A percentile compares a stretch with the other conserved stretches of the same genome.
These are phyloP conservation scores for Caligus rogercresseyi DNA, from an alignment of 1,140 invertebrate genomes.

Conservation along the genomic window DNA sequence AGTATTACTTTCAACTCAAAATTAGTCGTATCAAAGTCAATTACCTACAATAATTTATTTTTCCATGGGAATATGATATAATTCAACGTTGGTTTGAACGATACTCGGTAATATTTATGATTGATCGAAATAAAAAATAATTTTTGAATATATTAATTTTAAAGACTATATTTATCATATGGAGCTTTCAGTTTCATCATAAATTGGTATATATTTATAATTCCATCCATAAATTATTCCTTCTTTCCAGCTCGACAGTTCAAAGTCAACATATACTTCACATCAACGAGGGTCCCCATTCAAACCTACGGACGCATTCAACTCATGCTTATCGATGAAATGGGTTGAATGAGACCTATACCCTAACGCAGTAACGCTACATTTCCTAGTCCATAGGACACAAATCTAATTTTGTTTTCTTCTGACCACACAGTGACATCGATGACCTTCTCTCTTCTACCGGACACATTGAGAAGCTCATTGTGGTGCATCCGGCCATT, in stretches of 20 bases:
- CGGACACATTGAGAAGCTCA: conserved; percentile 49
- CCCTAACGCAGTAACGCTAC: conserved; percentile 52
- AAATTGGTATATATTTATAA: no score
- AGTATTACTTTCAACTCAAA: no score
- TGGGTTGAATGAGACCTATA: conserved; percentile 67
- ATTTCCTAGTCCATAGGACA: background rate
- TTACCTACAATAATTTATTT: no score
- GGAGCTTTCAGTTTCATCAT: no score
- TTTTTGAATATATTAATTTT: no score
- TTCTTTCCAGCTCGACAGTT: conserved; percentile 72
- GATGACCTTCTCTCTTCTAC: conserved; percentile 54
- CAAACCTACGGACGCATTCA: conserved; percentile 63
- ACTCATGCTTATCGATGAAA: conserved; percentile 57
- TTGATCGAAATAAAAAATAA: no score
- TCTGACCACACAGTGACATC: conserved; percentile 40
- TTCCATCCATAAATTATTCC: no score
- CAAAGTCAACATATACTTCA: conserved; percentile 55
- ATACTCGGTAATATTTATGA: no score
- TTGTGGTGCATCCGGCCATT: conserved; percentile 69
- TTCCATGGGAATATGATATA: no score
- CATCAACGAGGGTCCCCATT: conserved; percentile 35
- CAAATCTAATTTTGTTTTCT: background rate
- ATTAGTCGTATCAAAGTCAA: no score
- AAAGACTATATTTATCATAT: no score
- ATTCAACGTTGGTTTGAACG: no score